A percentile compares a stretch with the other conserved stretches of the same genome.
phyloP scores from a whole-genome alignment of 2,113 vertebrate genomes.

The Prolemur simus region DNA sequence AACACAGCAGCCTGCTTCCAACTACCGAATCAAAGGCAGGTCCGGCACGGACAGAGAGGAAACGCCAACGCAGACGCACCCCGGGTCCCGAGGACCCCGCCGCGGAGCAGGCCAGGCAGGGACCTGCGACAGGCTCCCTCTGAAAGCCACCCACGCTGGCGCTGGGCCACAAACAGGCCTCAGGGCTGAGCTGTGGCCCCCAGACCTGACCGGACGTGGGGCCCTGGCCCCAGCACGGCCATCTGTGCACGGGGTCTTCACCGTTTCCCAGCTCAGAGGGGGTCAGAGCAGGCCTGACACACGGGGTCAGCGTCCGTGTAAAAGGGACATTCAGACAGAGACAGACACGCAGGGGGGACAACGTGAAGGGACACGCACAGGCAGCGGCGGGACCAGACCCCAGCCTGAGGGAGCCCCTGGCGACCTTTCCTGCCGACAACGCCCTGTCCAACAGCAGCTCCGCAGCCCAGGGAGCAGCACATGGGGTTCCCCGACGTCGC shows the following conservation, averaged over 20 bases:
- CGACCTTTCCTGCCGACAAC: rapidly evolving
- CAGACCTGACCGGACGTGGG: rapidly evolving
- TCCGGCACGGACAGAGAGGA: rapidly evolving
- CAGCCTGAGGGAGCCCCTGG: neutral
- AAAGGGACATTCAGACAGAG: neutral
- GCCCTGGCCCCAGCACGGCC: neutral
- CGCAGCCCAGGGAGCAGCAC: neutral
- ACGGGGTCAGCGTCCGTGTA: rapidly evolving
- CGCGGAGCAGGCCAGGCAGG: rapidly evolving
- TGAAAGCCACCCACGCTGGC: rapidly evolving
- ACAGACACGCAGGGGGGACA: rapidly evolving
- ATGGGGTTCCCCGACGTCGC: neutral
- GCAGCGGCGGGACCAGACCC: neutral
- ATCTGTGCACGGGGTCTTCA: neutral
- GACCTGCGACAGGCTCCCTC: rapidly evolving
- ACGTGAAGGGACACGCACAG: too few species aligned
- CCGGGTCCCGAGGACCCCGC: rapidly evolving
- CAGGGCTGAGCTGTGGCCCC: neutral
- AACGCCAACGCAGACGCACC: rapidly evolving
- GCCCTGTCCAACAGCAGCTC: rapidly evolving
- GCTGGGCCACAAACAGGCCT: rapidly evolving
- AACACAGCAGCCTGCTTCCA: rapidly evolving
- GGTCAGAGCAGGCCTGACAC: rapidly evolving
- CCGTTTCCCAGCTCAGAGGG: too few species aligned
- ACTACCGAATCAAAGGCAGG: neutral